These are phyloP conservation scores for Drosophila lutescens DNA, from an alignment of 2,888 invertebrate species.

Conservation along the genomic window DNA sequence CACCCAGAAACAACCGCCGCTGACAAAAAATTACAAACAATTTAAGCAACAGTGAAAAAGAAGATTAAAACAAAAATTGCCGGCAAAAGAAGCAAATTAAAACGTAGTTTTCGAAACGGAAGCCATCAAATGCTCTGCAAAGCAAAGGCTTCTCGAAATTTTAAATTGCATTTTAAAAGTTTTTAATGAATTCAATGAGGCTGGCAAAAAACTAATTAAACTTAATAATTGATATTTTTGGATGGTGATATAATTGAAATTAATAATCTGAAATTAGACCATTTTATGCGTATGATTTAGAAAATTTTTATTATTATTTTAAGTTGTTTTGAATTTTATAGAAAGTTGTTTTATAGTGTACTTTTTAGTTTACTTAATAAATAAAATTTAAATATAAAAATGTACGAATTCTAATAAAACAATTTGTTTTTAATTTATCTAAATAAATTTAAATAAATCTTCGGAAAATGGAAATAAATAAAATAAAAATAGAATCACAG, in stretches of 20 bases:
- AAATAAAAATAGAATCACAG: neutral
- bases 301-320: too few relatives aligned
- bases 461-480: neutral
- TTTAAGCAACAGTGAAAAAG: conserved; percentile 63
- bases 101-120: neutral
- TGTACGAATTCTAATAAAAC: too few relatives aligned
- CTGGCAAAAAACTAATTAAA: neutral
- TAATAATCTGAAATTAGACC: too few relatives aligned
- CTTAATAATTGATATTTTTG: neutral
- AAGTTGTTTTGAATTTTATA: too few relatives aligned
- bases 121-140: conserved; percentile 10
- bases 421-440: too few relatives aligned
- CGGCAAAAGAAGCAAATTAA: conserved; percentile 40
- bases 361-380: too few relatives aligned
- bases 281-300: too few relatives aligned
- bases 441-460: too few relatives aligned
- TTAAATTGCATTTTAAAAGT: neutral
- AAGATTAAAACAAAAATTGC: conserved; percentile 27
- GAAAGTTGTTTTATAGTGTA: too few relatives aligned
- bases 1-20: conserved; percentile 63
- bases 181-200: neutral
- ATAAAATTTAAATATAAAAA: too few relatives aligned
- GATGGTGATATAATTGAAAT: too few relatives aligned
- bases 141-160: too few relatives aligned
- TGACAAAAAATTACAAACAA: conserved; percentile 75